Conservation (phyloP, 2,888 invertebrate species). For the Phaedon cochleariae region DNA sequence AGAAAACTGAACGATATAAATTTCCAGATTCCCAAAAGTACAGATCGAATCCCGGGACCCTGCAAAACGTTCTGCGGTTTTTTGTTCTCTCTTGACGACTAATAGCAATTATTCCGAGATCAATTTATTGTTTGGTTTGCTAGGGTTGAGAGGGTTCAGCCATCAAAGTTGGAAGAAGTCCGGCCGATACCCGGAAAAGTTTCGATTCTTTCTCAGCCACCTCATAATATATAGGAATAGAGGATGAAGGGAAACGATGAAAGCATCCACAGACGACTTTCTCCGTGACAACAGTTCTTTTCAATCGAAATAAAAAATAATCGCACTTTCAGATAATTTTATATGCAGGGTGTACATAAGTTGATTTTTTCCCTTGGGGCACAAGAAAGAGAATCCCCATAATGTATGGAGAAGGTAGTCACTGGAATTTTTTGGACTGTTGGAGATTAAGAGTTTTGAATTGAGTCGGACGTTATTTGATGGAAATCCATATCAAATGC, state of each 20-base stretch:
- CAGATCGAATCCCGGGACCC: neutral
- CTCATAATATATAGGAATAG: conserved; percentile 10
- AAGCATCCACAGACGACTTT: too few relatives aligned
- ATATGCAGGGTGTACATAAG: too few relatives aligned
- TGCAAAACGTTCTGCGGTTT: neutral
- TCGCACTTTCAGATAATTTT: too few relatives aligned
- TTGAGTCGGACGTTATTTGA: too few relatives aligned
- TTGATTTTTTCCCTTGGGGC: too few relatives aligned
- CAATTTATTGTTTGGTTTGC: conserved; percentile 34
- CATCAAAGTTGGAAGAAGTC: conserved; percentile 47
- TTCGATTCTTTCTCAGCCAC: conserved; percentile 50
- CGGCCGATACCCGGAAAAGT: conserved; percentile 50
- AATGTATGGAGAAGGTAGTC: too few relatives aligned
- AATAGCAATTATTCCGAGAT: conserved; percentile 46
- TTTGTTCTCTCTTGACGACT: conserved; percentile 23
- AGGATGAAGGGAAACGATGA: neutral
- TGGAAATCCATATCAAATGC: too few relatives aligned
- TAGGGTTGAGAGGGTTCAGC: conserved; percentile 41
- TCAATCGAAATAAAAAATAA: too few relatives aligned
- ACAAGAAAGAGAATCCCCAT: too few relatives aligned
- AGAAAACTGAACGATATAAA: conserved; percentile 3
- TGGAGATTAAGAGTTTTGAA: too few relatives aligned
- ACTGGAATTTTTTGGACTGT: too few relatives aligned
- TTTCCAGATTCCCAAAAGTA: conserved; percentile 8
- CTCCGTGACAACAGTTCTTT: too few relatives aligned